Evolutionary conservation across 2,797 vertebrate species (phyloP), one percentile per base, ranked within the genome.

Genomic region (Lates japonicus): DNA sequence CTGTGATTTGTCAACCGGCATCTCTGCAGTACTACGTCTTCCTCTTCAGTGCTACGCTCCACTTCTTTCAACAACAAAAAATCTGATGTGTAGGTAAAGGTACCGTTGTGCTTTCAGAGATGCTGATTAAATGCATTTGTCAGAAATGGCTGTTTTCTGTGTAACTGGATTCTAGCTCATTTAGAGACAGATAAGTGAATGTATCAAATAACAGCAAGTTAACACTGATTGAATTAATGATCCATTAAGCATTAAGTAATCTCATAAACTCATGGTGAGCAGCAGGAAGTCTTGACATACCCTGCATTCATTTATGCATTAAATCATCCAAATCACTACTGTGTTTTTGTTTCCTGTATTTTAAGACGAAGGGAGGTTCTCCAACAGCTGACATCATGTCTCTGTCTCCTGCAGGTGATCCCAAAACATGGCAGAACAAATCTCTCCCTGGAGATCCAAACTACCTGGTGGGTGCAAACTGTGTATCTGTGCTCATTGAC

Each of bases 351-450:
- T 42, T 48, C 17, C n/a, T 73, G 20, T 37, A 4, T 75, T 64
- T 37, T 42, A 22, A 81, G n/a, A 17, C 8, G 7, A 64, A 7
- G 7, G n/a, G 35, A 62, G 51, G 20, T 22, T 65, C 59, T 70
- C 20, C 54, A 57, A 63, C 55, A 25, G 67, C 81, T 96, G 92
- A 95, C 90, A 80, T 49, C 91, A 71, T 17, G 74, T 75, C 31
- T 80, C 42, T 81, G 2, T 78, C 78, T 94, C 80, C 91, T 84
- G 72, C 95, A 99, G 98, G 98, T 97, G 98, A 99, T 93, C 98
- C 98, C 87, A 99, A 99, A 96, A 98, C 97, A 89, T 99, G 98
- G 98, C 98, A 99, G 95, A 99, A 99, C 96, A 99, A 99, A 95
- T 98, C 97, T 95, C 97, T 99, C 95, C 97, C 98, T 0, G 98